Evolutionary conservation across 2,113 vertebrate species (phyloP).

Genomic region (Mustela lutreola): DNA sequence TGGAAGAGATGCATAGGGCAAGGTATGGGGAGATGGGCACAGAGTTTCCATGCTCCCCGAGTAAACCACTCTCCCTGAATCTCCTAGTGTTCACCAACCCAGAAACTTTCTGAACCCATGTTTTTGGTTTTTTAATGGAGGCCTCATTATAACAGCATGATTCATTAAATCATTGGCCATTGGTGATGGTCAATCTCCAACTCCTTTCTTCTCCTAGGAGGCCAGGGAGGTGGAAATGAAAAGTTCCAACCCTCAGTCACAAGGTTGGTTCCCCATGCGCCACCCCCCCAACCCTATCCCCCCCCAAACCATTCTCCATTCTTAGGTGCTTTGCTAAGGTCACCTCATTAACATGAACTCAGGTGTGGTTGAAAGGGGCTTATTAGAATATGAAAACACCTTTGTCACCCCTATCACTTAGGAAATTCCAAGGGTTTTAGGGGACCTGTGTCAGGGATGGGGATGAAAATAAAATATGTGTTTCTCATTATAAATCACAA

Average conservation of each 20-base stretch:
- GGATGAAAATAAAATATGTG: background rate
- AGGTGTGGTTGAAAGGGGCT: background rate
- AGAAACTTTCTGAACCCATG: background rate
- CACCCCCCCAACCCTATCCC: no score
- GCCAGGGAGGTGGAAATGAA: background rate
- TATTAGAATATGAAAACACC: constrained; percentile 1
- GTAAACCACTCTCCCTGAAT: background rate
- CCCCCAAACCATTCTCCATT: background rate
- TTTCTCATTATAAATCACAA: background rate
- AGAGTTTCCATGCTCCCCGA: background rate
- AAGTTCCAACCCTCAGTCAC: background rate
- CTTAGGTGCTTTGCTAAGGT: background rate
- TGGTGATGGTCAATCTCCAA: background rate
- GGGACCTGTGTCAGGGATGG: background rate
- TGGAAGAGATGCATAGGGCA: background rate
- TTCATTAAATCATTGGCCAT: background rate
- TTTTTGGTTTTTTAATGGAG: background rate
- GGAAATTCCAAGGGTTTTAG: background rate
- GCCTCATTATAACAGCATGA: background rate
- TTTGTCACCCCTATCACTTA: background rate
- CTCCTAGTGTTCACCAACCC: background rate
- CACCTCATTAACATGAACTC: background rate
- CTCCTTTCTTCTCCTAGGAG: background rate
- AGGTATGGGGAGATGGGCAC: background rate
- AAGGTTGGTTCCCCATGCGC: background rate